phyloP scores from a whole-genome alignment of 2,888 invertebrate species.

The Troglohyphantes excavatus region DNA sequence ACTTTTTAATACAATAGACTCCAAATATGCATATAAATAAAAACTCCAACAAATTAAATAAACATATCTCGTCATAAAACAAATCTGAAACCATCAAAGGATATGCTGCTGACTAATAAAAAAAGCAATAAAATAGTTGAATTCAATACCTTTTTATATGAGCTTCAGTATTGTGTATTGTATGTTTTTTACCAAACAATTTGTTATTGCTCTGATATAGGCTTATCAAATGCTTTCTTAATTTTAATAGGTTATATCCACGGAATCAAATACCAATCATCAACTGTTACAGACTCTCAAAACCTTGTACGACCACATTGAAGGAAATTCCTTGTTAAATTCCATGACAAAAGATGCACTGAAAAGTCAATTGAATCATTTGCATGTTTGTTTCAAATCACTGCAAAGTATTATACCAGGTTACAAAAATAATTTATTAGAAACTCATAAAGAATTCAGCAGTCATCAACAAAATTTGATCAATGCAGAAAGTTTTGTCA shows the following conservation, averaged over 20 bases:
- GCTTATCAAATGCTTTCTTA: too few species aligned
- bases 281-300: background rate
- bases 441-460: background rate
- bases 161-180: too few species aligned
- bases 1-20: too few species aligned
- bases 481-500: background rate
- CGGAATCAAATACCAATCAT: constrained; percentile 2
- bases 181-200: too few species aligned
- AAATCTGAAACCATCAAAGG: too few species aligned
- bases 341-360: constrained; percentile 1
- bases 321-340: constrained; percentile 5
- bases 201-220: too few species aligned
- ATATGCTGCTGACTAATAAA: too few species aligned
- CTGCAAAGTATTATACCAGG: background rate
- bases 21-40: too few species aligned
- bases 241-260: background rate
- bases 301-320: background rate
- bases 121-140: too few species aligned
- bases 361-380: background rate
- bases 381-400: constrained; percentile 14
- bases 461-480: background rate
- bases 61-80: too few species aligned
- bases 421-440: background rate
- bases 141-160: too few species aligned
- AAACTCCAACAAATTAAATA: too few species aligned